Evolutionary conservation across 2,113 vertebrate genomes (phyloP).

Genomic region (Apteryx owenii): DNA sequence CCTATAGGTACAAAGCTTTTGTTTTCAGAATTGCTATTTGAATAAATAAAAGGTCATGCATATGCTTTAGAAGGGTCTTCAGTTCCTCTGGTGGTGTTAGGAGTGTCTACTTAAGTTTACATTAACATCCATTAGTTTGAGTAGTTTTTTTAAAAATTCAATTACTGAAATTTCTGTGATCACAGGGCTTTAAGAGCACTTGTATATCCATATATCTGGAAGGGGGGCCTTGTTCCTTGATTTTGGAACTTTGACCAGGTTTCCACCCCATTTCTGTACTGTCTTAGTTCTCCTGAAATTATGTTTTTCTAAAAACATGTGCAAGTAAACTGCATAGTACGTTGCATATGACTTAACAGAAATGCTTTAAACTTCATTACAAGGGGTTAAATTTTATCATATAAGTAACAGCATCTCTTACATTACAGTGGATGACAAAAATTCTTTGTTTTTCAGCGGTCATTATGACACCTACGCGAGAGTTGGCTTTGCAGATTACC

Average conservation of each 20-base stretch:
- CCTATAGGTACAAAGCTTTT: conserved; percentile 84
- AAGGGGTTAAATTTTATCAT: not conserved
- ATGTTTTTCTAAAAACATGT: not conserved
- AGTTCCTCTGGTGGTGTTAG: not conserved
- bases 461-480: conserved; percentile 97
- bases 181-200: not conserved
- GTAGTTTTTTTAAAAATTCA: not conserved
- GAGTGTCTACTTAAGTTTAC: not conserved
- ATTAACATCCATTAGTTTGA: not conserved
- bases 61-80: not conserved
- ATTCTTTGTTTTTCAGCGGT: conserved; percentile 82
- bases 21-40: not conserved
- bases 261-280: not conserved
- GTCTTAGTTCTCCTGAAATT: not conserved
- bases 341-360: not conserved
- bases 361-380: not conserved
- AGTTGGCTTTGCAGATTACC: conserved; percentile 96
- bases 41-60: not conserved
- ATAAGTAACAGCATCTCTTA: not conserved
- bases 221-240: not conserved
- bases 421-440: not conserved
- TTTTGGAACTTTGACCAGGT: not conserved
- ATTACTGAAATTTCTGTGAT: not conserved
- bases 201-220: not conserved
- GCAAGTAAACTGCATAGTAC: not conserved